Percentiles rank a stretch among this genome's conserved stretches.
Evolutionary conservation across 2,888 invertebrate species (phyloP).

Genomic region (Candidula unifasciata): DNA sequence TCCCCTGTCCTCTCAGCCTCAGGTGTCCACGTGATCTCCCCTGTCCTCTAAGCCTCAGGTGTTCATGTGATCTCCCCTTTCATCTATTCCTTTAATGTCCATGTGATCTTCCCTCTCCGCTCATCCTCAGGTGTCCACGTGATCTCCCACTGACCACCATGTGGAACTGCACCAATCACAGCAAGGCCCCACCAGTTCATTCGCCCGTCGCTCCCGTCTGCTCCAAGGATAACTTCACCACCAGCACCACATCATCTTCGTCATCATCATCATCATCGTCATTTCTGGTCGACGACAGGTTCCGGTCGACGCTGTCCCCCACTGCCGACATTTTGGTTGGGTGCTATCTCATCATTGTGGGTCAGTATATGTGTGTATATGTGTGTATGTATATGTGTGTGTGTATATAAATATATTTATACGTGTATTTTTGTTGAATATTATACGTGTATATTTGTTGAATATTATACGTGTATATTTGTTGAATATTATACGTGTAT

Average conservation of each 20-base stretch:
- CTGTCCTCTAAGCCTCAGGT: too few relatives aligned
- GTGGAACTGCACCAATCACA: background rate
- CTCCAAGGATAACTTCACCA: background rate
- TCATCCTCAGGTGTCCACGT: too few relatives aligned
- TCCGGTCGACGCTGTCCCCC: slow-evolving; percentile 14
- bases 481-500: too few relatives aligned
- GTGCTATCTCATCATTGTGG: slow-evolving; percentile 16
- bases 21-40: too few relatives aligned
- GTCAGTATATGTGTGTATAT: background rate
- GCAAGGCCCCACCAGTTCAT: background rate
- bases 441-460: background rate
- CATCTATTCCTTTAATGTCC: too few relatives aligned
- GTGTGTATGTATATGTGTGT: background rate
- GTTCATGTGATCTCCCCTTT: too few relatives aligned
- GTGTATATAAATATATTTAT: background rate
- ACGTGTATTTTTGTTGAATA: background rate
- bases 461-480: too few relatives aligned
- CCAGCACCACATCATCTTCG: background rate
- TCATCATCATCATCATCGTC: background rate
- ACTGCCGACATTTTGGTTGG: slow-evolving; percentile 24
- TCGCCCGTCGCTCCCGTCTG: background rate
- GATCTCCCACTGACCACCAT: background rate
- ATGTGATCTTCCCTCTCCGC: too few relatives aligned
- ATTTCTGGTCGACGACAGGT: background rate
- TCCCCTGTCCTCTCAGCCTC: too few relatives aligned